These are phyloP conservation scores for Polypterus bichir DNA, from an alignment of 2,113 vertebrate species.

Conservation along the genomic window DNA sequence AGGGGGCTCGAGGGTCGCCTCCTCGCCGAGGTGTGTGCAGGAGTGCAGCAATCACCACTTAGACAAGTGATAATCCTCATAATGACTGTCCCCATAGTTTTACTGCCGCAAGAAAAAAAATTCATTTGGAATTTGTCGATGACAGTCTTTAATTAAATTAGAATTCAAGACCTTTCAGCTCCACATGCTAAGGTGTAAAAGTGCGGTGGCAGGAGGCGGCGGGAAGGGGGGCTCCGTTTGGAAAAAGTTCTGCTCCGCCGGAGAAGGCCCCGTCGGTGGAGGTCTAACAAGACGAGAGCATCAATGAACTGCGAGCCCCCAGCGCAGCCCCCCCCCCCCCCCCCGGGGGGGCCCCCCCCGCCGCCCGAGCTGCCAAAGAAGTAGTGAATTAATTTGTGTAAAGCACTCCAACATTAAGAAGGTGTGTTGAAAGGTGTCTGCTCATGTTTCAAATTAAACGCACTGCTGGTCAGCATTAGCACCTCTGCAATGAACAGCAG, in stretches of 20 bases:
- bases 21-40: no score
- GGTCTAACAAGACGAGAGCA: no score
- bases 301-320: neutral
- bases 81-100: conserved; percentile 23
- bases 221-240: no score
- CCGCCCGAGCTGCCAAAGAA: conserved; percentile 65
- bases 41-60: neutral
- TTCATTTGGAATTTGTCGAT: conserved; percentile 48
- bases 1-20: no score
- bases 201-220: conserved; percentile 24
- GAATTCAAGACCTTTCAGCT: conserved; percentile 35
- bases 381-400: conserved; percentile 98
- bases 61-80: neutral
- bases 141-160: conserved; percentile 53
- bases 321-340: neutral
- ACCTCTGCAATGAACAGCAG: conserved; percentile 85
- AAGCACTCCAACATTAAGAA: conserved; percentile 96
- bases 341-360: neutral
- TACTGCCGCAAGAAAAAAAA: conserved; percentile 27
- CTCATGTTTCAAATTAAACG: conserved; percentile 99
- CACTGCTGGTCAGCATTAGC: conserved; percentile 98
- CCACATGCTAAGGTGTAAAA: conserved; percentile 37
- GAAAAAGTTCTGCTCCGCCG: no score
- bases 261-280: no score
- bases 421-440: conserved; percentile 99